Percentiles rank a stretch among this genome's conserved stretches.
Conservation (phyloP, 2,888 invertebrate genomes). For the Tridacna gigas region DNA sequence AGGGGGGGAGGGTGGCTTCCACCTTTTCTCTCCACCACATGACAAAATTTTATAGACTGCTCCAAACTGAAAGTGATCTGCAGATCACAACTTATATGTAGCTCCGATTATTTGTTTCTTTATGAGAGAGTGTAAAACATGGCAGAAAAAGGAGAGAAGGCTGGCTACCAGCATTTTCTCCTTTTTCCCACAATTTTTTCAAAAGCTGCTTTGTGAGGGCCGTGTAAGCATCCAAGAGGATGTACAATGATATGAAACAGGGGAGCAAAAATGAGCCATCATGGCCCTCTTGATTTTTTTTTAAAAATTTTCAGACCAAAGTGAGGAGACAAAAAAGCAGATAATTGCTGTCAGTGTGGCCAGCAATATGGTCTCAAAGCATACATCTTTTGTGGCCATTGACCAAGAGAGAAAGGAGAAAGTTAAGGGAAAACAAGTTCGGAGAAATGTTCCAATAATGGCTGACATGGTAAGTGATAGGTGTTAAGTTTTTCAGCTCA, state of each 20-base stretch:
- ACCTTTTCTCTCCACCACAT: too few species aligned
- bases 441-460: slow-evolving; percentile 20
- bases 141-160: not conserved
- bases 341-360: slow-evolving; percentile 3
- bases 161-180: not conserved
- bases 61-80: too few species aligned
- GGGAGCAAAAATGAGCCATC: too few species aligned
- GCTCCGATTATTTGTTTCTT: too few species aligned
- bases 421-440: slow-evolving; percentile 28
- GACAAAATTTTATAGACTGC: too few species aligned
- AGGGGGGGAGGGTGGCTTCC: too few species aligned
- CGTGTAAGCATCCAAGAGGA: not conserved
- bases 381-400: slow-evolving; percentile 71
- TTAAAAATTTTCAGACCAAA: not conserved
- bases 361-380: slow-evolving; percentile 61
- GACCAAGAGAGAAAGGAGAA: slow-evolving; percentile 55
- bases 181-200: not conserved
- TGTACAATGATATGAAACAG: not conserved
- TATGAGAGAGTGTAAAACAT: not conserved
- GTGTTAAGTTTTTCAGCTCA: not conserved
- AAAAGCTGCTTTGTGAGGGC: too few species aligned
- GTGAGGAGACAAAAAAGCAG: not conserved
- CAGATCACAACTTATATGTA: too few species aligned
- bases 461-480: not conserved
- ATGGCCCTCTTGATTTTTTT: not conserved